Conservation (phyloP, 2,797 vertebrate species). For the Scleropages formosus region DNA sequence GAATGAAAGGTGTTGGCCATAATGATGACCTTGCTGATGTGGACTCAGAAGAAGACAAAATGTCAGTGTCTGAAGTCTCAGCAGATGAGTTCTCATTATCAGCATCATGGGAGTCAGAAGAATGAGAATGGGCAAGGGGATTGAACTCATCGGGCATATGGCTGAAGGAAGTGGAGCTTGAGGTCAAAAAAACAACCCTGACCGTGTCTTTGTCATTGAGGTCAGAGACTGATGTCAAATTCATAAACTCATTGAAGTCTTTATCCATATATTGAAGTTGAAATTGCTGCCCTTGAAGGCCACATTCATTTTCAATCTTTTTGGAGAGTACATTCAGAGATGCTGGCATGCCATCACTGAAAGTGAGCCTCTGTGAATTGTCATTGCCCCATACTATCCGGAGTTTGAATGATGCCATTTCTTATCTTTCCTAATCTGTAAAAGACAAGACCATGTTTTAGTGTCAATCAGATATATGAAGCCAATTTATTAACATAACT, state of each 20-base stretch:
- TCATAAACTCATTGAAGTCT: constrained; percentile 39
- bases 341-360: constrained; percentile 20
- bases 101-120: too few relatives aligned
- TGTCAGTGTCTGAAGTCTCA: constrained; percentile 35
- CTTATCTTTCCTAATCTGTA: constrained; percentile 14
- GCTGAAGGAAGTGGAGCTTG: neutral
- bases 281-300: constrained; percentile 25
- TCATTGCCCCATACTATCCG: constrained; percentile 22
- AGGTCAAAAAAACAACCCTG: constrained; percentile 33
- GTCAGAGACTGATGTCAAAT: constrained; percentile 32
- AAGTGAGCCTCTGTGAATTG: neutral
- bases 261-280: constrained; percentile 38
- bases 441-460: neutral
- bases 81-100: too few relatives aligned
- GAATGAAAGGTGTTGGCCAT: constrained; percentile 23
- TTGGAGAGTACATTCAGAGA: constrained; percentile 13
- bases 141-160: too few relatives aligned
- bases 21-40: neutral
- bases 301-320: constrained; percentile 20
- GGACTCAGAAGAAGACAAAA: too few relatives aligned
- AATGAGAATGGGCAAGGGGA: too few relatives aligned
- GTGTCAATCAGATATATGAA: neutral
- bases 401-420: neutral
- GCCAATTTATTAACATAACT: neutral
- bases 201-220: constrained; percentile 39